phyloP scores from a whole-genome alignment of 2,888 invertebrate species.

The Schizaphis graminum region DNA sequence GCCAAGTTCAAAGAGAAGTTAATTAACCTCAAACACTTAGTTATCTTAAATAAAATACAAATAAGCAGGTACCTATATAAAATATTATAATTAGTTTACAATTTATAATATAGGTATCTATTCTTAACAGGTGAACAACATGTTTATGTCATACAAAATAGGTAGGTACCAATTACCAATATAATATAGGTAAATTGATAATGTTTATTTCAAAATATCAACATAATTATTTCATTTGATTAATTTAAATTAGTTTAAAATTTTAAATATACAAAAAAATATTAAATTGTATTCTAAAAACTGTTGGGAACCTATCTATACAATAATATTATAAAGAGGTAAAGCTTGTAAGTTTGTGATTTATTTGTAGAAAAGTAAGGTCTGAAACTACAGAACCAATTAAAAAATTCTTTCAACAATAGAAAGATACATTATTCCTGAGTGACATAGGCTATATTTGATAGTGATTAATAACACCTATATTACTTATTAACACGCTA shows the following conservation, averaged over 20 bases:
- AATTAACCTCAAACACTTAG: slow-evolving; percentile 40
- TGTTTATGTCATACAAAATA: background rate
- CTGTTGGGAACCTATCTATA: background rate
- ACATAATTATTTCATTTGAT: background rate
- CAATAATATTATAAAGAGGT: too few relatives aligned
- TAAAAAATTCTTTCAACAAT: too few relatives aligned
- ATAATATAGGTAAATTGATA: background rate
- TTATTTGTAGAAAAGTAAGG: too few relatives aligned
- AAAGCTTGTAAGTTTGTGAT: too few relatives aligned
- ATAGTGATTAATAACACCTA: too few relatives aligned
- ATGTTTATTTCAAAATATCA: background rate
- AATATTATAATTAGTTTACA: background rate
- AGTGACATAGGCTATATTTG: too few relatives aligned
- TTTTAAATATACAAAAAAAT: background rate
- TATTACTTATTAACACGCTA: too few relatives aligned
- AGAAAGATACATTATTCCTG: too few relatives aligned
- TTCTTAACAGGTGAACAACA: background rate
- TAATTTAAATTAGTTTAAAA: background rate
- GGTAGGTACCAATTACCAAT: background rate
- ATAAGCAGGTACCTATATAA: background rate
- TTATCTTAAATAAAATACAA: slow-evolving; percentile 36
- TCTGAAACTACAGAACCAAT: too few relatives aligned
- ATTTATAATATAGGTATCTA: background rate
- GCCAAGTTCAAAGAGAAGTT: slow-evolving; percentile 41
- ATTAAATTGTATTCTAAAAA: background rate